Base-by-base conservation (phyloP, 1,140 invertebrate genomes). In the Drosophila ironensis region DNA sequence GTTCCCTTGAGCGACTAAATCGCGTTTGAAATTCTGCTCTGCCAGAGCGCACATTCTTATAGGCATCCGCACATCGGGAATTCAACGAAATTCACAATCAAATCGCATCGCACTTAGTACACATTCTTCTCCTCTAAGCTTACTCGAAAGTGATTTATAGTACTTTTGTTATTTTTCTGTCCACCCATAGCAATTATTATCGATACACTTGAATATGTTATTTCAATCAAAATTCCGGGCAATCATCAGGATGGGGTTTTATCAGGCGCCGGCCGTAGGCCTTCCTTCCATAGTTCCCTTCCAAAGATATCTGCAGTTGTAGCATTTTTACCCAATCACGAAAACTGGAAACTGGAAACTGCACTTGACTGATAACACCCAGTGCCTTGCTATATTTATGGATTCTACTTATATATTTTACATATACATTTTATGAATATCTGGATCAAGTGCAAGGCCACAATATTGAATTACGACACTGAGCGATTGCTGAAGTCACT, bases 321-420 rank as follows among this genome's bases (percentile, higher is more conserved):
- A 28, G 17, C 14, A 27, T 38, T 33, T 14, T 16, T 12, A 9
- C 2, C n/a, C 7, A 37, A 27, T 11, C 4, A 20, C 50, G 25
- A 47, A 41, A 35, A n/a, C n/a, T n/a, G n/a, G n/a, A n/a, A 67
- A 67, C 35, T 47, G 48, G 44, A 57, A 54, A 44, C 42, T 78
- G 56, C 75, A 78, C 75, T 75, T 75, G 76, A 81, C 75, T 68
- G 75, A 80, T 80, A 75, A 70, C n/a, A n/a, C n/a, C n/a, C n/a
- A n/a, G n/a, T n/a, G n/a, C n/a, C n/a, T n/a, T 12, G 8, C 14
- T 37, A 25, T 12, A 35, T 6, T 12, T 8, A 12, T n/a, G n/a
- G n/a, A n/a, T n/a, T n/a, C n/a, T n/a, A n/a, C n/a, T n/a, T n/a
- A n/a, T n/a, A n/a, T 20, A 19, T 33, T 33, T 38, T 33, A 6